Base-by-base conservation (phyloP, 2,797 vertebrate species). In the Todus mexicanus region DNA sequence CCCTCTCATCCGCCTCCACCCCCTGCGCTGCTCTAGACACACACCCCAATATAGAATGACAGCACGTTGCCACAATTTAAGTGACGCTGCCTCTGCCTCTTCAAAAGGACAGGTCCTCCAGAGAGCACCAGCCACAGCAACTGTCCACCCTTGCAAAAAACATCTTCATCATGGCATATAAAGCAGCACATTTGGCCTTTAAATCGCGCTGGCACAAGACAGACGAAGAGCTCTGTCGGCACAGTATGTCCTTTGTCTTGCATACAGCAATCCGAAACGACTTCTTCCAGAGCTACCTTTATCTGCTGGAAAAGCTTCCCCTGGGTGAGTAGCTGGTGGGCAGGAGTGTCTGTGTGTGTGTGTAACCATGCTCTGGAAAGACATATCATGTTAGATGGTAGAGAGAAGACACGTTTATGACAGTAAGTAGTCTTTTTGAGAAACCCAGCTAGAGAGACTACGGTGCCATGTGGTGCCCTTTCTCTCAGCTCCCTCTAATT, bases 231-330 rank as follows among this genome's bases (percentile, higher is more conserved):
- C 98, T 99, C 96, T 99, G 99, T 87, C 98, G 98, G 79, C 98
- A 99, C 94, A 99, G 99, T 92, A 99, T 99, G 99, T 99, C 99
- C 91, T 99, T 99, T 73, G 95, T 99, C 88, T 97, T 99, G 93
- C 98, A 99, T 92, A 99, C 97, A 91, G 97, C 98, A 0, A 98
- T 99, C 86, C 97, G 98, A 85, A 98, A 97, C 21, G 98, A 99
- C 92, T 99, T 99, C 97, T 99, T 99, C 73, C 98, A 98, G 97
- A 99, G 99, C 96, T 99, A 99, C 95, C 98, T 99, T 73, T 99
- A 98, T 96, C 97, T 99, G 93, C 96, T 99, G 97, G 99, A 99
- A 96, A 98, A 98, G 93, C 98, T 97, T n/a, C 98, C 98, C 65
- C 91, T 99, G 93, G 99, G 99, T 99, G 98, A 99, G 99, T 97